Evolutionary conservation across 2,113 vertebrate species (phyloP).

Genomic region (Chamaea fasciata): DNA sequence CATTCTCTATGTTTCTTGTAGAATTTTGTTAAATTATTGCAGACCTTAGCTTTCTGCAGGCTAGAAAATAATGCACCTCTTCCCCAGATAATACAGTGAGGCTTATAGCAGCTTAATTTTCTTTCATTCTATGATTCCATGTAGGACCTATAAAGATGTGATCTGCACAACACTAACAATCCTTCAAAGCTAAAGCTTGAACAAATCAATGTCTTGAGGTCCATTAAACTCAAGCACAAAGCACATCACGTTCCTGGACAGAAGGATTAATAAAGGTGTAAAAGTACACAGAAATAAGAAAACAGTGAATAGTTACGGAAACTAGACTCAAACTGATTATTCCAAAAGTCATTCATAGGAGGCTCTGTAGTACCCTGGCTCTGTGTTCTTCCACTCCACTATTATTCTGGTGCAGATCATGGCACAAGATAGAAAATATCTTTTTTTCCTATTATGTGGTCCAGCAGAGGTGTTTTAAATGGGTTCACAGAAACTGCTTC

Average conservation of each 20-base stretch:
- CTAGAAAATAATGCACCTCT: background rate
- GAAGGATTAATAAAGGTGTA: background rate
- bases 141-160: constrained; percentile 10
- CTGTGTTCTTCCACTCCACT: background rate
- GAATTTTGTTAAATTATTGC: background rate
- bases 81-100: background rate
- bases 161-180: background rate
- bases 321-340: background rate
- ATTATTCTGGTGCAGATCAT: background rate
- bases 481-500: background rate
- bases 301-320: background rate
- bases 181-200: constrained; percentile 20
- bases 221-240: constrained; percentile 9
- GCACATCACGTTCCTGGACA: background rate
- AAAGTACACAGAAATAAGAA: background rate
- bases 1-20: background rate
- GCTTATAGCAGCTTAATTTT: constrained; percentile 34
- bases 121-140: background rate
- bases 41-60: background rate
- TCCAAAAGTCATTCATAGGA: background rate
- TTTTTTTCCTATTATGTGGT: background rate
- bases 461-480: background rate
- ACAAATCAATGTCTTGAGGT: background rate
- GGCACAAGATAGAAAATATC: background rate
- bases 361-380: background rate